These are phyloP conservation scores for Lamprologus callipterus DNA, from an alignment of 2,113 vertebrate species.

Conservation along the genomic window DNA sequence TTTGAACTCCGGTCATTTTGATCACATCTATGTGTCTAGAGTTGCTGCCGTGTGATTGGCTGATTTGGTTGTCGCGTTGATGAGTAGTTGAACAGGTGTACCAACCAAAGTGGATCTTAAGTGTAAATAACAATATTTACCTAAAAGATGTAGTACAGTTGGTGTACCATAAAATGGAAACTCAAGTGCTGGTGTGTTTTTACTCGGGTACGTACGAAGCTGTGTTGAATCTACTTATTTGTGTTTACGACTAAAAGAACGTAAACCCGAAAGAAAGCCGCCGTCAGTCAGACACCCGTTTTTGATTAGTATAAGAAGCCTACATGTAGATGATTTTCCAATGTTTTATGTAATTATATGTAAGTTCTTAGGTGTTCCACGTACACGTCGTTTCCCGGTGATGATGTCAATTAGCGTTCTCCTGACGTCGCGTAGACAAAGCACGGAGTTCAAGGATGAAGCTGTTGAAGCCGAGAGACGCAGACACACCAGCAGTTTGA, in stretches of 20 bases:
- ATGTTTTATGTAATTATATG: neutral
- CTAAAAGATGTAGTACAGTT: neutral
- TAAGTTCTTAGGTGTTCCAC: neutral
- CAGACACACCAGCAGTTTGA: slow-evolving; percentile 39
- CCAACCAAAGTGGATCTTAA: neutral
- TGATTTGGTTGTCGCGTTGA: neutral
- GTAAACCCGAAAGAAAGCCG: neutral
- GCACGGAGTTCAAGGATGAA: slow-evolving; percentile 30
- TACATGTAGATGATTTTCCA: neutral
- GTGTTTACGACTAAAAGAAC: neutral
- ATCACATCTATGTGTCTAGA: neutral
- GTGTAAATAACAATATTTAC: neutral
- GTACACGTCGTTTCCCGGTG: neutral
- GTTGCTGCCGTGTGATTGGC: neutral
- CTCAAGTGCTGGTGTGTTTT: neutral
- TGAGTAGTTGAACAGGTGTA: neutral
- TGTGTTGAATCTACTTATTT: neutral
- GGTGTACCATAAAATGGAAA: neutral
- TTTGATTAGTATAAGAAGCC: neutral
- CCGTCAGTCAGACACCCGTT: neutral
- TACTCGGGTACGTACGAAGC: neutral
- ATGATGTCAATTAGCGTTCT: neutral
- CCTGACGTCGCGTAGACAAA: neutral
- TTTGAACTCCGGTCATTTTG: neutral
- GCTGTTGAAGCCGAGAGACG: slow-evolving; percentile 14